Base-by-base conservation (phyloP, 2,113 vertebrate genomes). In the Asarcornis scutulata region DNA sequence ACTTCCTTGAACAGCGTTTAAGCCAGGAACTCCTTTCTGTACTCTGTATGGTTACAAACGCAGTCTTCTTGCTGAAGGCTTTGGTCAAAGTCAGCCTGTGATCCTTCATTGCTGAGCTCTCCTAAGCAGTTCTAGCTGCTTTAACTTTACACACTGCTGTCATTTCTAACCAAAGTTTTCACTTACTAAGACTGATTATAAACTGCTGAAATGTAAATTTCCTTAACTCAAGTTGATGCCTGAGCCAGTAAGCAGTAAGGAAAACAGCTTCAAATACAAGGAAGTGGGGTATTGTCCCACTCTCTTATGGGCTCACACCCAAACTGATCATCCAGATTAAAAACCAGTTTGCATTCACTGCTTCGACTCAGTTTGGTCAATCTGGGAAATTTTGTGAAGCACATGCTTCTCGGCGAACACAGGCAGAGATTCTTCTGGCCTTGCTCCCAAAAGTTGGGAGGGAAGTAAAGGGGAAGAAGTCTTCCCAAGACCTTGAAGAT, bases 401-500 rank as follows among this genome's bases (percentile, higher is more conserved):
- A 56, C 23, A 14, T 7, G 38, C 21, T 72, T 14, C 6, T 29
- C 20, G 21, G 7, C 23, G 20, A 52, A 52, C 27, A 29, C 5
- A 48, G 60, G 15, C 64, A 60, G 77, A 72, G 29, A 50, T 60
- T n/a, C 38, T 53, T 59, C 34, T 3, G 2, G 34, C 44, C 81
- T 72, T 66, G 48, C 17, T 86, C 4, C 6, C 1, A 53, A 78
- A 86, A 42, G 32, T 63, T 23, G 86, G 29, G 48, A 36, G 60
- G 50, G 71, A 93, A 68, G 31, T 27, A 66, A 63, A 91, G 68
- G 73, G 66, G 74, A 26, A 27, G 71, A 26, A 64, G 74, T 90
- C 83, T 94, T 84, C 68, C 46, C 67, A 85, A 95, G 82, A 63
- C 93, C 90, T 95, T 92, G 87, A 94, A 96, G 91, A 92, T 58